Conservation (phyloP, 2,797 vertebrate genomes). For the Sebastes steindachneri region DNA sequence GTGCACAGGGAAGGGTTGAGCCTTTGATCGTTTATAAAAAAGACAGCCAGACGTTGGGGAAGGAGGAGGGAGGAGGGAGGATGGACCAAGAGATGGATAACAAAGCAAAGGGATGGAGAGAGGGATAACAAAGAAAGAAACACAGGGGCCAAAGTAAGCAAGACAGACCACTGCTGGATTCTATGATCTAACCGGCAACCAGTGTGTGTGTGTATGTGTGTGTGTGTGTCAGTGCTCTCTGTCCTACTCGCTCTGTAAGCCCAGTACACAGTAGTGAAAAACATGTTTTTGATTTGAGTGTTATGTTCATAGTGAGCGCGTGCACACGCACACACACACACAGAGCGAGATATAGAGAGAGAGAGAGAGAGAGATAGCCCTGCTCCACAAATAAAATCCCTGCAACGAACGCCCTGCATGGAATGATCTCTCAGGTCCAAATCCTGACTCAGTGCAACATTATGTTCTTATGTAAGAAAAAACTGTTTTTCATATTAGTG, state of each 20-base stretch:
- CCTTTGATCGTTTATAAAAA: conserved; percentile 59
- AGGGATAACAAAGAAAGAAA: conserved; percentile 62
- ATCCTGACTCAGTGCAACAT: not conserved
- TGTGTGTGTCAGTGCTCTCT: not conserved
- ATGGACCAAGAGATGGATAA: conserved; percentile 41
- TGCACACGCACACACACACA: not conserved
- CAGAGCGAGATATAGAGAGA: no score
- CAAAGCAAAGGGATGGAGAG: conserved; percentile 56
- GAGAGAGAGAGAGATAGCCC: not conserved
- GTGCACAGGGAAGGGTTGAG: conserved; percentile 28
- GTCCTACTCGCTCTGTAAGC: conserved; percentile 5
- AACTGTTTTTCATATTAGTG: not conserved
- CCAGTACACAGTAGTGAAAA: conserved; percentile 60
- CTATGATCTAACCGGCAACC: conserved; percentile 46
- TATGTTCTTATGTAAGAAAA: not conserved
- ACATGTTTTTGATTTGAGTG: conserved; percentile 69
- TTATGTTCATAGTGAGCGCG: conserved; percentile 35
- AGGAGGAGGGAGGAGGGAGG: conserved; percentile 37
- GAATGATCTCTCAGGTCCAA: conserved; percentile 32
- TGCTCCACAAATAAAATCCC: conserved; percentile 24
- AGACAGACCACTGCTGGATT: conserved; percentile 42
- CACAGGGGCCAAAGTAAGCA: conserved; percentile 70
- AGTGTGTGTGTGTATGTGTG: not conserved
- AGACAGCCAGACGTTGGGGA: conserved; percentile 31
- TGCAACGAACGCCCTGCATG: not conserved